A percentile compares a stretch with the other conserved stretches of the same genome.
Conservation (phyloP, 1,140 invertebrate species). For the Nebria ingens region DNA sequence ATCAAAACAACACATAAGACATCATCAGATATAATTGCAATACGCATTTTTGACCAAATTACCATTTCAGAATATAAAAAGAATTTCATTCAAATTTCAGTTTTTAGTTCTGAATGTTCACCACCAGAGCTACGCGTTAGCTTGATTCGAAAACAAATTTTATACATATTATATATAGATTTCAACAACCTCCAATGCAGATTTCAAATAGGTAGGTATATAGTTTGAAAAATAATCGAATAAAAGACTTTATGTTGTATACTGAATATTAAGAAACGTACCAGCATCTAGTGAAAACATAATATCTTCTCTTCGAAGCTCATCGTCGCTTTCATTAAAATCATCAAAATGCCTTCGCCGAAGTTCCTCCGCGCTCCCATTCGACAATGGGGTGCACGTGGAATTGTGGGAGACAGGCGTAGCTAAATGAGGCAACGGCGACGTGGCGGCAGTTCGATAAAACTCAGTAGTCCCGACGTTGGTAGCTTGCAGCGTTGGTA, state of each 20-base stretch:
- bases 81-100: too few relatives aligned
- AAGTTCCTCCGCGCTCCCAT: constrained; percentile 41
- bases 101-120: too few relatives aligned
- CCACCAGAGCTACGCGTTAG: too few relatives aligned
- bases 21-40: not conserved
- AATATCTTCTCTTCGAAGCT: constrained; percentile 76
- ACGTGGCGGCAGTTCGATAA: constrained; percentile 38
- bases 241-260: too few relatives aligned
- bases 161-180: too few relatives aligned
- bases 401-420: constrained; percentile 37
- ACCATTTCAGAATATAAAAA: too few relatives aligned
- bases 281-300: constrained; percentile 68
- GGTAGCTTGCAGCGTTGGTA: constrained; percentile 19
- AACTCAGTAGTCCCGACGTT: constrained; percentile 15
- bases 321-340: constrained; percentile 80
- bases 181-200: too few relatives aligned
- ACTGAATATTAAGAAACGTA: constrained; percentile 31
- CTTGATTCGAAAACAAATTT: too few relatives aligned
- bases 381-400: constrained; percentile 41
- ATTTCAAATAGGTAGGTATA: too few relatives aligned
- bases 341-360: constrained; percentile 61
- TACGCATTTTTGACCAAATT: too few relatives aligned
- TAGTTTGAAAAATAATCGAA: too few relatives aligned
- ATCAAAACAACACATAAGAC: not conserved
- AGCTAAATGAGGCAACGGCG: constrained; percentile 39